Evolutionary conservation across 2,113 vertebrate genomes (phyloP).

Genomic region (Vulpes ferrilata): DNA sequence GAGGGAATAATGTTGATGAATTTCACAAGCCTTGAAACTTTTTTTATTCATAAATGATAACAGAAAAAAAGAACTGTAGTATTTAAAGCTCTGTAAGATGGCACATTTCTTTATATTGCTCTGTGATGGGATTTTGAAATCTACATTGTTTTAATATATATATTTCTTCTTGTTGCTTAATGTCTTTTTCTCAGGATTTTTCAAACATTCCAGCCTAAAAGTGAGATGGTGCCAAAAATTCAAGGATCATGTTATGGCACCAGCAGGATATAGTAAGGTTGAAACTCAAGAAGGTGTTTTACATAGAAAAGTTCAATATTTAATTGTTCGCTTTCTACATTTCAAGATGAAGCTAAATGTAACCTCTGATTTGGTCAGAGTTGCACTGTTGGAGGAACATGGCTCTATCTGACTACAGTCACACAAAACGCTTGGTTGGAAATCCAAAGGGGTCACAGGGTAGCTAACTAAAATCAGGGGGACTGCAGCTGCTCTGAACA

Average conservation of each 20-base stretch:
- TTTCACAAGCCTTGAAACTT: neutral
- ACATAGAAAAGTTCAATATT: neutral
- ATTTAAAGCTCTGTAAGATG: neutral
- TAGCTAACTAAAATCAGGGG: neutral
- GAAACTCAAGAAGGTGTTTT: conserved; percentile 70
- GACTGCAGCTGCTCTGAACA: conserved; percentile 15
- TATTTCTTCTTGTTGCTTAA: neutral
- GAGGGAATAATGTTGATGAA: neutral
- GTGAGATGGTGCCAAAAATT: conserved; percentile 25
- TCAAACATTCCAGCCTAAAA: conserved; percentile 40
- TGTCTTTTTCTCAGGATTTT: neutral
- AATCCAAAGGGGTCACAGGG: neutral
- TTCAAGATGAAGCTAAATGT: conserved; percentile 35
- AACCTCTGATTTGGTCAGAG: neutral
- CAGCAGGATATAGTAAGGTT: neutral
- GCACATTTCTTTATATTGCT: neutral
- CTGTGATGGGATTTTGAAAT: neutral
- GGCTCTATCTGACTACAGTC: neutral
- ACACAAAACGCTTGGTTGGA: too few relatives aligned
- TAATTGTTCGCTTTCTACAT: conserved; percentile 57
- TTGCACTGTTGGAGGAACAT: neutral
- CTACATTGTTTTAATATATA: neutral
- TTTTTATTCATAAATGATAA: neutral
- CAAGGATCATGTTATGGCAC: conserved; percentile 2
- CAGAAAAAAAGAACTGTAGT: neutral